These are phyloP conservation scores for Phymastichus coffea DNA, from an alignment of 1,140 invertebrate species.

Conservation along the genomic window DNA sequence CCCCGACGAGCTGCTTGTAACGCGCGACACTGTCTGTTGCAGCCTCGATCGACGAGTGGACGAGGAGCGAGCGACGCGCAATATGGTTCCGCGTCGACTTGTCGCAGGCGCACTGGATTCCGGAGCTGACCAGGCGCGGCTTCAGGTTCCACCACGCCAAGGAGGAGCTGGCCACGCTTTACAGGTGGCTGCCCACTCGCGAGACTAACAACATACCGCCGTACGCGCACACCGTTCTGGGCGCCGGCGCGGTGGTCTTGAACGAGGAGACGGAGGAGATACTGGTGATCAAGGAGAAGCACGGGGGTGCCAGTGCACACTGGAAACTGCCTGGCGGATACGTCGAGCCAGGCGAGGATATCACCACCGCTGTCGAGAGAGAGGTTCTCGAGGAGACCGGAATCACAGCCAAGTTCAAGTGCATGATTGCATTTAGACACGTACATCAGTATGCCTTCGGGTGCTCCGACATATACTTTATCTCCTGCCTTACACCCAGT, in stretches of 20 bases:
- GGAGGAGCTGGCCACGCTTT: slow-evolving; percentile 75
- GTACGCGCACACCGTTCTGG: slow-evolving; percentile 83
- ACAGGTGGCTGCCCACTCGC: slow-evolving; percentile 72
- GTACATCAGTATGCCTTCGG: slow-evolving; percentile 69
- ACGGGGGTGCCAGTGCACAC: slow-evolving; percentile 40
- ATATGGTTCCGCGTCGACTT: slow-evolving; percentile 82
- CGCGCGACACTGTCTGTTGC: not conserved
- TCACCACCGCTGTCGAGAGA: slow-evolving; percentile 74
- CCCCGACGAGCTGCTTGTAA: not conserved
- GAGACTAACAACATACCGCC: slow-evolving; percentile 72
- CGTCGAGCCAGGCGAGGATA: slow-evolving; percentile 82
- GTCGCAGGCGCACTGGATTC: slow-evolving; percentile 73
- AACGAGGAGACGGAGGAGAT: slow-evolving; percentile 71
- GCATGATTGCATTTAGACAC: slow-evolving; percentile 77
- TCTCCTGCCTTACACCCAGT: slow-evolving; percentile 71
- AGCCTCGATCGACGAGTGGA: slow-evolving; percentile 74
- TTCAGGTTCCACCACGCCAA: slow-evolving; percentile 88
- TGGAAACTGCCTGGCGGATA: slow-evolving; percentile 94
- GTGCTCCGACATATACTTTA: slow-evolving; percentile 83
- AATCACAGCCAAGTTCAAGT: slow-evolving; percentile 72
- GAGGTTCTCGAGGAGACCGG: slow-evolving; percentile 92
- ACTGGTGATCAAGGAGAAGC: slow-evolving; percentile 76
- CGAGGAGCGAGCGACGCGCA: slow-evolving; percentile 63
- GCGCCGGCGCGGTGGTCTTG: slow-evolving; percentile 84
- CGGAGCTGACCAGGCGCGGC: slow-evolving; percentile 73